Evolutionary conservation across 2,888 invertebrate species (phyloP), one percentile per base, ranked within the genome.

Genomic region (Chouioia cunea): DNA sequence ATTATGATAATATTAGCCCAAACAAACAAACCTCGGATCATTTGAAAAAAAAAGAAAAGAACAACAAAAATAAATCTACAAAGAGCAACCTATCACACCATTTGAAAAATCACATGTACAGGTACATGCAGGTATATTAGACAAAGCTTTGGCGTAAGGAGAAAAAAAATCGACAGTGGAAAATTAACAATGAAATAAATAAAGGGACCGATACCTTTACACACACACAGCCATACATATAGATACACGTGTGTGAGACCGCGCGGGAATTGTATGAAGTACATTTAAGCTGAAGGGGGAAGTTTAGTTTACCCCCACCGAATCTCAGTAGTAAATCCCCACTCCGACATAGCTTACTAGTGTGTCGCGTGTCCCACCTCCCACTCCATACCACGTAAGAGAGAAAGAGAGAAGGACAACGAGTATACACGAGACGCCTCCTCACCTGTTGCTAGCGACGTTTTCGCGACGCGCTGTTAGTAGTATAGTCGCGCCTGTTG

Each of bases 361-460:
- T 71, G 77, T 83, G 85, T 84, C 85, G 85, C 85, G 85, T 85
- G 85, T 84, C 85, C 79, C 78, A 77, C 79, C 83, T 84, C 84
- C 85, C 84, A 84, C 85, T 84, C 79, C 79, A 53, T 16, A 27
- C 20, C 52, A 8, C 67, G 44, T 16, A 23, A 23, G 56, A 3
- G 59, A 59, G 59, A 16, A 64, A 47, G 58, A 48, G 56, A 59
- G 59, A 60, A 53, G n/a, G 72, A 44, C 59, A 43, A 43, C 63
- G 56, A 62, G 66, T 65, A 65, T 67, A 64, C 71, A 71, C 60
- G 64, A 65, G 69, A 71, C 71, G 47, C 70, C 54, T 54, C 58
- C 64, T 67, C 56, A 58, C 67, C 65, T 73, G 65, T 66, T 70
- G 63, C 72, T 69, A 63, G 12, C 73, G 63, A 64, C 65, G 66